Percentiles rank a stretch among this genome's conserved stretches.
Conservation (phyloP, 92 coral and sea anemone species). For the Epizoanthus stellaris region DNA sequence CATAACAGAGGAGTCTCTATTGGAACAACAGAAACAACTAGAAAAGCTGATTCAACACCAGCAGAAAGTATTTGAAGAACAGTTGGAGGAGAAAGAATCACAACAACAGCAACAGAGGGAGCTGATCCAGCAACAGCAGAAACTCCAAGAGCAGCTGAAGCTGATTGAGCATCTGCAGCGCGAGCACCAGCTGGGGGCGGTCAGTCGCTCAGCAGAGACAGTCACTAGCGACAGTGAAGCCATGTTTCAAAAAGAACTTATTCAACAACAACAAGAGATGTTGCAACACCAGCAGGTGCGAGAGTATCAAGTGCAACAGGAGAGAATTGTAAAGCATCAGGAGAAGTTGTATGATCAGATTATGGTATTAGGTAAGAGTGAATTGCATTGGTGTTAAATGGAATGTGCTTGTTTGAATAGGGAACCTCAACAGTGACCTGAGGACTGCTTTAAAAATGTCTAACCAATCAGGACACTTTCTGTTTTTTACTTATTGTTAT, state of each 20-base stretch:
- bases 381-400: too few relatives aligned
- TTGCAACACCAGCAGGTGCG: slow-evolving; percentile 68
- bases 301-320: slow-evolving; percentile 76
- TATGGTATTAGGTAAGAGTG: slow-evolving; percentile 65
- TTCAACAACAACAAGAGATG: slow-evolving; percentile 79
- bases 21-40: slow-evolving; percentile 78
- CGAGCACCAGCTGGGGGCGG: slow-evolving; percentile 42
- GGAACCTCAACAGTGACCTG: too few relatives aligned
- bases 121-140: slow-evolving; percentile 73
- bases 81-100: slow-evolving; percentile 72
- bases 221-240: slow-evolving; percentile 56
- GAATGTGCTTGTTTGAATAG: too few relatives aligned
- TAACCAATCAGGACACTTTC: too few relatives aligned
- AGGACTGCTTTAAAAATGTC: too few relatives aligned
- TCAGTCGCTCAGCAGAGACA: slow-evolving; percentile 37
- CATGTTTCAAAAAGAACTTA: slow-evolving; percentile 71
- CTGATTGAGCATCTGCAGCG: slow-evolving; percentile 74
- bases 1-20: slow-evolving; percentile 58
- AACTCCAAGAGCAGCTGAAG: slow-evolving; percentile 69
- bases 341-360: slow-evolving; percentile 78
- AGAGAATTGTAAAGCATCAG: slow-evolving; percentile 73
- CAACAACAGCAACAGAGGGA: slow-evolving; percentile 78
- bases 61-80: slow-evolving; percentile 68
- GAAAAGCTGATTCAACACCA: slow-evolving; percentile 76
- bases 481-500: too few relatives aligned